These are phyloP conservation scores for Rhynchophorus ferrugineus DNA, from an alignment of 1,140 invertebrate species.

Conservation along the genomic window DNA sequence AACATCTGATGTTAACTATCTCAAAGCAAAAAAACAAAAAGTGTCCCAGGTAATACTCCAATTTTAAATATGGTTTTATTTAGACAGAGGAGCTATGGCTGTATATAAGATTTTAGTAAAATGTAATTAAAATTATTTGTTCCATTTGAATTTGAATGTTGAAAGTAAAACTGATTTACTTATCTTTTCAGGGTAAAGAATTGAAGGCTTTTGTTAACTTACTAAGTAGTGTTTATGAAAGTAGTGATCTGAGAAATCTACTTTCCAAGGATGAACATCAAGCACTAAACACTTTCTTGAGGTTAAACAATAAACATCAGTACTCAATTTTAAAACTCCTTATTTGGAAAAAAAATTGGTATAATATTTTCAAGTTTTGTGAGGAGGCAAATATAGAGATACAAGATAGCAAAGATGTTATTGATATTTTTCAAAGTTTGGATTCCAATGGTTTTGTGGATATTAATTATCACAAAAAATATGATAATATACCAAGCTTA, in stretches of 20 bases:
- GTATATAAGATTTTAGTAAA: too few species aligned
- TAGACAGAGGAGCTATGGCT: too few species aligned
- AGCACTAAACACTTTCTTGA: slow-evolving; percentile 4
- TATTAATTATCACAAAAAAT: slow-evolving; percentile 9
- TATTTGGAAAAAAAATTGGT: slow-evolving; percentile 10
- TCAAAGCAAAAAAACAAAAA: too few species aligned
- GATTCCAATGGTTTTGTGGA: slow-evolving; percentile 12
- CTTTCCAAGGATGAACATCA: neutral
- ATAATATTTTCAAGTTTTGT: slow-evolving; percentile 18
- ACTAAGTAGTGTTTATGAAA: neutral
- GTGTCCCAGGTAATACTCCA: too few species aligned
- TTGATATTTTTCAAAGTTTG: slow-evolving; percentile 14
- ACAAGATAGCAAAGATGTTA: slow-evolving; percentile 5
- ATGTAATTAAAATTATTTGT: too few species aligned
- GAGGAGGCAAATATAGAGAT: slow-evolving; percentile 8
- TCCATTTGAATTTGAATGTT: too few species aligned
- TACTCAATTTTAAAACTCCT: slow-evolving; percentile 18
- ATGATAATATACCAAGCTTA: neutral
- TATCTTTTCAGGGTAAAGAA: neutral
- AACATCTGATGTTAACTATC: too few species aligned
- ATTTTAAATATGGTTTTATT: too few species aligned
- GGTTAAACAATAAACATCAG: slow-evolving; percentile 3
- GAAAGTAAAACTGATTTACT: too few species aligned
- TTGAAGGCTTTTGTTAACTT: neutral
- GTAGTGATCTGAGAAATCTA: neutral